These are phyloP conservation scores for Hafferia zeledoni DNA, from an alignment of 2,797 vertebrate species.

Conservation along the genomic window DNA sequence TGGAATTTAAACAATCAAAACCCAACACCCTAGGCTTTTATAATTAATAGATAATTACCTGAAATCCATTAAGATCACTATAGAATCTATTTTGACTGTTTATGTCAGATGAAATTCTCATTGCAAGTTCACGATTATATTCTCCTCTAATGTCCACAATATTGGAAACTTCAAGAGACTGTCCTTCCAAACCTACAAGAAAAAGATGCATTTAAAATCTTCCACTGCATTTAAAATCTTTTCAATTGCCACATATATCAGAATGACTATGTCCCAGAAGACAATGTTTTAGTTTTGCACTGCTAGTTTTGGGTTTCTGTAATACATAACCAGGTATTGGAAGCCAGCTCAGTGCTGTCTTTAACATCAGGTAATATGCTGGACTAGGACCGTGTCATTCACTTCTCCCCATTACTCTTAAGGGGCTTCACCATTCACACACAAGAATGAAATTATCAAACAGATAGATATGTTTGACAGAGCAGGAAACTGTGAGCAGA, in stretches of 20 bases:
- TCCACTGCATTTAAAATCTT: neutral
- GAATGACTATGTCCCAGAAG: neutral
- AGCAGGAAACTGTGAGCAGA: neutral
- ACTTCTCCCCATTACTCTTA: neutral
- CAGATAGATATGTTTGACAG: neutral
- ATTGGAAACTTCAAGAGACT: constrained; percentile 88
- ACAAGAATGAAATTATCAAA: neutral
- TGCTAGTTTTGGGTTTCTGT: neutral
- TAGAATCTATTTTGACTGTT: constrained; percentile 86
- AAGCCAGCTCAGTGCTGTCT: neutral
- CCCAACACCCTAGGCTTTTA: neutral
- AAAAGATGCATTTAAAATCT: constrained; percentile 11
- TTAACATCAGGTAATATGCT: neutral
- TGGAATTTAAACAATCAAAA: neutral
- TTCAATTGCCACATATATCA: neutral
- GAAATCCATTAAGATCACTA: constrained; percentile 91
- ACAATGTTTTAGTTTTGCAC: neutral
- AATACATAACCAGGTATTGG: neutral
- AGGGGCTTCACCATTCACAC: neutral
- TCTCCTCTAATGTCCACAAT: constrained; percentile 90
- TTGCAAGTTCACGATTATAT: constrained; percentile 88
- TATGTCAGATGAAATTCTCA: constrained; percentile 86
- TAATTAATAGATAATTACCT: constrained; percentile 79
- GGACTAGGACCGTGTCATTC: neutral
- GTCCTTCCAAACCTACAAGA: constrained; percentile 85